phyloP scores from a whole-genome alignment of 1,140 invertebrate species.

The Eriosoma lanigerum region DNA sequence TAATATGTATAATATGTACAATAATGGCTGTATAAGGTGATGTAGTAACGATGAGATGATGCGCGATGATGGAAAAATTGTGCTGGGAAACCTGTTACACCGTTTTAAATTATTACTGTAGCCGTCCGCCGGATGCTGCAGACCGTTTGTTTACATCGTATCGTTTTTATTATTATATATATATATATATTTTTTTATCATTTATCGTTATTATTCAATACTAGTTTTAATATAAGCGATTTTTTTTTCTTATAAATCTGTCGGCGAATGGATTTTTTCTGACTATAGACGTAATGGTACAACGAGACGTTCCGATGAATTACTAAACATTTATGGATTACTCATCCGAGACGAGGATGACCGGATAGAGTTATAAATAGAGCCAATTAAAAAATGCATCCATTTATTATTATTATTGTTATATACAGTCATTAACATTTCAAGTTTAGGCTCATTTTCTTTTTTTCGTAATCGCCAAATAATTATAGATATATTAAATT shows the following conservation, averaged over 20 bases:
- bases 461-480: too few species aligned
- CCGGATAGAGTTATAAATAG: not conserved
- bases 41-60: not conserved
- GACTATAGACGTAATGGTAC: not conserved
- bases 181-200: not conserved
- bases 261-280: not conserved
- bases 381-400: conserved; percentile 11
- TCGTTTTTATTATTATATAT: conserved; percentile 9
- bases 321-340: conserved; percentile 29
- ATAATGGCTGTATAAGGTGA: not conserved
- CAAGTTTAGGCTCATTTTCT: too few species aligned
- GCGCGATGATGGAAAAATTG: not conserved
- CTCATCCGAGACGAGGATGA: conserved; percentile 13
- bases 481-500: not conserved
- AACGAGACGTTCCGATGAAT: conserved; percentile 29
- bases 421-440: not conserved
- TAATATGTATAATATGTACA: not conserved
- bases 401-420: not conserved
- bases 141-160: conserved; percentile 36
- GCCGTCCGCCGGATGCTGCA: conserved; percentile 12
- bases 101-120: conserved; percentile 33
- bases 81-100: conserved; percentile 25
- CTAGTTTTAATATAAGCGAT: conserved; percentile 11
- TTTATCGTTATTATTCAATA: not conserved
- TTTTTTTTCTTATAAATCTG: not conserved